Conservation (phyloP, 2,888 invertebrate species). For the Lasioglossum leucozonium region DNA sequence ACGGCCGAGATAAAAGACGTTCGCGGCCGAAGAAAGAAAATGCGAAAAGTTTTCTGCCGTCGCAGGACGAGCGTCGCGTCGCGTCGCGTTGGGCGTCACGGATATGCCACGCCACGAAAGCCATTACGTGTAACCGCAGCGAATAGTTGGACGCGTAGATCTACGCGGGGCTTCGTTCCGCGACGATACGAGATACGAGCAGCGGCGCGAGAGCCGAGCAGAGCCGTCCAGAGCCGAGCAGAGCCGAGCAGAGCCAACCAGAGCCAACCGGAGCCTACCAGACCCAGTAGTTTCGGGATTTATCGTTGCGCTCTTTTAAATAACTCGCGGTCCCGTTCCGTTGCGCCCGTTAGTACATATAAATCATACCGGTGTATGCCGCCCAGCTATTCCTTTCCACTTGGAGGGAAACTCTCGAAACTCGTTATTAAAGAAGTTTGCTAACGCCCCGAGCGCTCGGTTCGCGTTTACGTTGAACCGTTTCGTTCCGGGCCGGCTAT, state of each 20-base stretch:
- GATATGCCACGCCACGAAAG: conserved; percentile 8
- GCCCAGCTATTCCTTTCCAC: conserved; percentile 1
- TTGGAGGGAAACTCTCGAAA: not conserved
- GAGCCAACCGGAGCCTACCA: not conserved
- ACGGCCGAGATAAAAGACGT: conserved; percentile 59
- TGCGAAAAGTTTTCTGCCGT: conserved; percentile 66
- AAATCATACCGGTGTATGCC: not conserved
- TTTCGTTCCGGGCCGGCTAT: not conserved
- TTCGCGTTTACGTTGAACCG: not conserved
- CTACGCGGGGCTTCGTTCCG: not conserved
- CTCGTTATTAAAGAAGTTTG: conserved; percentile 5
- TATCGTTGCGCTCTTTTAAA: conserved; percentile 50
- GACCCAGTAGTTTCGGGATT: conserved; percentile 34
- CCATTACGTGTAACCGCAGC: conserved; percentile 29
- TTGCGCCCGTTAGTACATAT: conserved; percentile 11
- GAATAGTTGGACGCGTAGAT: conserved; percentile 29
- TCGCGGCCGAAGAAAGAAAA: conserved; percentile 44
- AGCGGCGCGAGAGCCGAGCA: not conserved
- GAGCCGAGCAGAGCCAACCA: not conserved
- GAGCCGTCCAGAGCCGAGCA: not conserved
- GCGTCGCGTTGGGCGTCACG: not conserved
- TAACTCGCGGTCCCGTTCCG: conserved; percentile 30
- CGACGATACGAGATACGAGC: not conserved
- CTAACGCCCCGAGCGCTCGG: not conserved
- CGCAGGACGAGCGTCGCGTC: conserved; percentile 18